Evolutionary conservation across 2,113 vertebrate genomes (phyloP).

Genomic region (Mormyrus lacerda): DNA sequence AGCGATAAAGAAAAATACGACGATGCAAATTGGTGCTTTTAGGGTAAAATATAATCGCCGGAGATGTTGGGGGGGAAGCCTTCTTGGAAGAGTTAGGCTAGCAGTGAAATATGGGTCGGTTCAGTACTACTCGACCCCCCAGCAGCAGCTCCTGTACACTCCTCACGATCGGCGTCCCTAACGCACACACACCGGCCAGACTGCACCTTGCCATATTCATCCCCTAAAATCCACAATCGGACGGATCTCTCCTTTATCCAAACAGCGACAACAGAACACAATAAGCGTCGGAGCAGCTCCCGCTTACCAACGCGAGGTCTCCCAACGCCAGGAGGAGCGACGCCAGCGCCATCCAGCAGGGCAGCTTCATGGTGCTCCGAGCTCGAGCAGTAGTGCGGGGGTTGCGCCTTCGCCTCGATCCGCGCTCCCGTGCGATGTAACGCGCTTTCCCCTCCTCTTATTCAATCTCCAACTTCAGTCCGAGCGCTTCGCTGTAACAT

Average conservation of each 20-base stretch:
- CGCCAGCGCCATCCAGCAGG: constrained; percentile 54
- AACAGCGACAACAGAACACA: constrained; percentile 47
- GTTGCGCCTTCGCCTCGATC: constrained; percentile 46
- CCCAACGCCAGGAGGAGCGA: constrained; percentile 56
- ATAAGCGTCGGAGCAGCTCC: constrained; percentile 28
- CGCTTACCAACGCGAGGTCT: constrained; percentile 55
- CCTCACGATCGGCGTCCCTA: constrained; percentile 19
- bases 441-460: constrained; percentile 22
- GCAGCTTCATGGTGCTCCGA: constrained; percentile 60
- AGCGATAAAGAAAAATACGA: neutral
- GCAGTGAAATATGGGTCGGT: constrained; percentile 53
- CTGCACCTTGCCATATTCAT: neutral
- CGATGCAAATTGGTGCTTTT: neutral
- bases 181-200: neutral
- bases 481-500: constrained; percentile 40
- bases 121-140: constrained; percentile 43
- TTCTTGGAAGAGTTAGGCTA: constrained; percentile 4
- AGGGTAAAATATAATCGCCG: neutral
- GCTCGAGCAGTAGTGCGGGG: constrained; percentile 35
- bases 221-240: neutral
- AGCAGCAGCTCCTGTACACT: constrained; percentile 22
- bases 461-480: constrained; percentile 51
- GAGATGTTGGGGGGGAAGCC: neutral
- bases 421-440: constrained; percentile 37
- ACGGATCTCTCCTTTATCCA: neutral